Evolutionary conservation across 2,113 vertebrate species (phyloP).

Genomic region (Rhynchopsitta pachyrhyncha): DNA sequence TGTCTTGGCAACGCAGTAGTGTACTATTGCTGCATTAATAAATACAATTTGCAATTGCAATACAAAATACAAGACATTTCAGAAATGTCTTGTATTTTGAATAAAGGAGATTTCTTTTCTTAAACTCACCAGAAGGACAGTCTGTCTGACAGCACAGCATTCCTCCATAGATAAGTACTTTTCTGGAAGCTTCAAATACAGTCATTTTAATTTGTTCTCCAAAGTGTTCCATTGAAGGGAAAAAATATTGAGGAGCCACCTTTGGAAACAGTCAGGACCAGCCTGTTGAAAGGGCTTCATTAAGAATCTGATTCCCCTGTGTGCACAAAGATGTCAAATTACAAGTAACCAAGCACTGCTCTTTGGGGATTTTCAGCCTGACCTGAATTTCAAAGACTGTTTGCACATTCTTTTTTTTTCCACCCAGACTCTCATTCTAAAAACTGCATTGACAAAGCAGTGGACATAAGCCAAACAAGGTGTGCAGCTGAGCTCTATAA

Average conservation of each 20-base stretch:
- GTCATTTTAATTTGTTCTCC: not conserved
- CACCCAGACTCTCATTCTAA: not conserved
- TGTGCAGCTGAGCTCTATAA: not conserved
- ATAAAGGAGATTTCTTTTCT: not conserved
- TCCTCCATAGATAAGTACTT: not conserved
- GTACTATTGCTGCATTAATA: not conserved
- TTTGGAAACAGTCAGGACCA: not conserved
- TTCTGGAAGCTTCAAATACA: not conserved
- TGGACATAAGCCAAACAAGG: slow-evolving; percentile 13
- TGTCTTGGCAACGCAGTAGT: not conserved
- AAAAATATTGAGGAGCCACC: not conserved
- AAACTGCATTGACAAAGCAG: slow-evolving; percentile 17
- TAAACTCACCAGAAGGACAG: not conserved
- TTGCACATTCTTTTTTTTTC: slow-evolving; percentile 23
- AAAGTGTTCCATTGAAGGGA: not conserved
- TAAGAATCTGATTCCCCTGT: not conserved
- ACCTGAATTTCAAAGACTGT: slow-evolving; percentile 6
- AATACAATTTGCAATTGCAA: not conserved
- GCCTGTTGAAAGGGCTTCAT: not conserved
- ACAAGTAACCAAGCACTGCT: not conserved
- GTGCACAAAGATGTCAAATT: not conserved
- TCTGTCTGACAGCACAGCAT: not conserved
- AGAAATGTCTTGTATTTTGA: not conserved
- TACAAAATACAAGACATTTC: not conserved
- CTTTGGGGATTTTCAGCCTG: slow-evolving; percentile 14